Conservation (phyloP, 2,113 vertebrate species). For the Semicossyphus pulcher region DNA sequence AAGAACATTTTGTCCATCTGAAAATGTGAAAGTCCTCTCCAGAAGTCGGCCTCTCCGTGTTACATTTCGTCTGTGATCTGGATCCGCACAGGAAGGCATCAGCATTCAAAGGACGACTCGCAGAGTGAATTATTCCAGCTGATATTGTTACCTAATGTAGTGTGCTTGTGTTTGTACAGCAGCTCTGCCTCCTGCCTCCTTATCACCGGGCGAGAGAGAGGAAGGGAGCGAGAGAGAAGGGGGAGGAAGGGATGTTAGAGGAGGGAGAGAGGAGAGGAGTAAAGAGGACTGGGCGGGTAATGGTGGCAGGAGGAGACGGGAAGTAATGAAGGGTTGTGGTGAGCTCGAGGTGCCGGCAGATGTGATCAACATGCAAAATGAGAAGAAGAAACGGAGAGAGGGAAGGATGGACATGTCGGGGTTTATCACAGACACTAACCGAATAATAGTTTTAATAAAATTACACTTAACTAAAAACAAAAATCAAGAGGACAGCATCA, state of each 20-base stretch:
- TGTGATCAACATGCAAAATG: constrained; percentile 25
- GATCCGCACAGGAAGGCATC: no score
- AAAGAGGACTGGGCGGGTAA: background rate
- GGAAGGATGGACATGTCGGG: background rate
- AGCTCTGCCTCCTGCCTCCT: constrained; percentile 34
- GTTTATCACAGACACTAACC: background rate
- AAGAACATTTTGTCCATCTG: no score
- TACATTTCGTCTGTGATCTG: no score
- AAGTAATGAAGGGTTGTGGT: constrained; percentile 10
- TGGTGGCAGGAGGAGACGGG: background rate
- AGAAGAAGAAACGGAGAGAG: background rate
- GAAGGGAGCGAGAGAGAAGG: background rate
- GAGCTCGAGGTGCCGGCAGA: background rate
- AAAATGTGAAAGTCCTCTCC: no score
- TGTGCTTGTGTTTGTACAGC: no score
- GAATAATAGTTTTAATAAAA: background rate
- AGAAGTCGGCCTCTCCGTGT: no score
- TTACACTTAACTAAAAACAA: background rate
- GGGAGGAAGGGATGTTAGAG: background rate
- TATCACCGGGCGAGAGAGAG: background rate
- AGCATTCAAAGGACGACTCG: no score
- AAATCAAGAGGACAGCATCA: no score
- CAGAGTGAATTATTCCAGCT: background rate
- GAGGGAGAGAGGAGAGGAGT: background rate
- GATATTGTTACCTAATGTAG: background rate